Evolutionary conservation across 2,888 invertebrate species (phyloP).

Genomic region (Nephrotoma guestfalica): DNA sequence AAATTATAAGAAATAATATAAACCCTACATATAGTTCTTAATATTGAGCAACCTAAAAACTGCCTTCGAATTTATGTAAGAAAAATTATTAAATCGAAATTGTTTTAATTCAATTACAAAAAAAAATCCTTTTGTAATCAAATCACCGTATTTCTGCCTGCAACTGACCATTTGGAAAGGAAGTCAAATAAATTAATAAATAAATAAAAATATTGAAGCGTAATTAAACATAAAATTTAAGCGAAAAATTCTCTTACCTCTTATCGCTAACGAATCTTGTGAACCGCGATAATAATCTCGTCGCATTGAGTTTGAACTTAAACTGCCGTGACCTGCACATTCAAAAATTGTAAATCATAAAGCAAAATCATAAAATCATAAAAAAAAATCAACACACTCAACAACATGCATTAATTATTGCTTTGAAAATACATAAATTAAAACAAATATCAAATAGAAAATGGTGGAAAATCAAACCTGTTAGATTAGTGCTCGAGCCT

Average conservation of each 20-base stretch:
- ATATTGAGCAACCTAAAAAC: too few species aligned
- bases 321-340: slow-evolving; percentile 24
- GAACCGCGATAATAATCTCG: slow-evolving; percentile 86
- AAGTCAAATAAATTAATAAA: background rate
- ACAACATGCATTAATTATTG: background rate
- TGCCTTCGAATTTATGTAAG: too few species aligned
- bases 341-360: slow-evolving; percentile 18
- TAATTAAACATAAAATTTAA: background rate
- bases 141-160: background rate
- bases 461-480: slow-evolving; percentile 41
- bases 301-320: slow-evolving; percentile 54
- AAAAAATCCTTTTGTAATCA: too few species aligned
- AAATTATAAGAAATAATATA: too few species aligned
- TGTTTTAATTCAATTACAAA: too few species aligned
- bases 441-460: slow-evolving; percentile 5
- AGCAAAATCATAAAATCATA: slow-evolving; percentile 17
- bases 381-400: slow-evolving; percentile 9
- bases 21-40: too few species aligned
- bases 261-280: slow-evolving; percentile 72
- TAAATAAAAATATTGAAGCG: background rate
- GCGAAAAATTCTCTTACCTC: slow-evolving; percentile 40
- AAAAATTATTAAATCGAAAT: too few species aligned
- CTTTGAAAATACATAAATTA: slow-evolving; percentile 7
- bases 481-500: slow-evolving; percentile 67
- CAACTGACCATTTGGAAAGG: background rate